These are phyloP conservation scores for Neopelma chrysocephalum DNA, from an alignment of 2,797 vertebrate species.

Conservation along the genomic window DNA sequence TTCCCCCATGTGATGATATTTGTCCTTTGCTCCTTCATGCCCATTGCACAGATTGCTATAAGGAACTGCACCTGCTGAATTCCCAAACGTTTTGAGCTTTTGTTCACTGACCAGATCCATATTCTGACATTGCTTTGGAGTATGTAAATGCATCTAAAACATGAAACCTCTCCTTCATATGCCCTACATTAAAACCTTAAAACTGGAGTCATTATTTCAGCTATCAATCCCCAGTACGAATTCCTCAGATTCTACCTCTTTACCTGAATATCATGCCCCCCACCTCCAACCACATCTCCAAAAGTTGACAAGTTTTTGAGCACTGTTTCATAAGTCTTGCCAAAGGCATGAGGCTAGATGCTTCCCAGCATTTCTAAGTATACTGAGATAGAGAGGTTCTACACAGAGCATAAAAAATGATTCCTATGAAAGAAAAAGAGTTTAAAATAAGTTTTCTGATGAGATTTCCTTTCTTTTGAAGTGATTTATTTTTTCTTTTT, in stretches of 20 bases:
- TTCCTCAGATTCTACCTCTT: not conserved
- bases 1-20: not conserved
- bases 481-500: not conserved
- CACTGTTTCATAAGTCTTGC: not conserved
- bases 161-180: not conserved
- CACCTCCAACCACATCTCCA: fast-evolving
- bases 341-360: not conserved
- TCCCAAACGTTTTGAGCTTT: not conserved
- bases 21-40: not conserved
- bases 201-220: not conserved
- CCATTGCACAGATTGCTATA: not conserved
- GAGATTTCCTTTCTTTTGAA: not conserved
- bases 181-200: not conserved
- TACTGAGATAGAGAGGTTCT: not conserved
- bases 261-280: not conserved
- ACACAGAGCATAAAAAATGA: not conserved
- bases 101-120: not conserved
- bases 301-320: not conserved
- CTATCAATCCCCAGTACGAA: not conserved
- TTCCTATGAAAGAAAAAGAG: not conserved
- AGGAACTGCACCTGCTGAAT: not conserved
- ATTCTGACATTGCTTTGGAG: not conserved
- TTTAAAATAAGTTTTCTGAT: not conserved
- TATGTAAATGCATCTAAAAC: not conserved
- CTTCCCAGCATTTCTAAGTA: not conserved